A percentile compares a stretch with the other conserved stretches of the same genome.
Evolutionary conservation across 2,113 vertebrate genomes (phyloP).

Genomic region (Zapornia atra): DNA sequence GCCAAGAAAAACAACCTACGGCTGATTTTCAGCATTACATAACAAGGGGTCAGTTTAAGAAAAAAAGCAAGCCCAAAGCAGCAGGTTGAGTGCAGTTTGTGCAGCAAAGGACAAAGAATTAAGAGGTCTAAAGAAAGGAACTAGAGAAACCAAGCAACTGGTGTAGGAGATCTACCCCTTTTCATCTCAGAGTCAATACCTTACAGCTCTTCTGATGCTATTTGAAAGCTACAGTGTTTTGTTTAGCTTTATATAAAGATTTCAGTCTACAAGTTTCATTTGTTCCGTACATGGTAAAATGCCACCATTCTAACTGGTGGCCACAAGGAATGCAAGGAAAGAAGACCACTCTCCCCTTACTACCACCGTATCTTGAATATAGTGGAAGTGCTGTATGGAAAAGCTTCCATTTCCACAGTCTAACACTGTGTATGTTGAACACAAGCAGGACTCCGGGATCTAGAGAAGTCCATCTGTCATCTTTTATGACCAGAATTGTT

Average conservation of each 20-base stretch:
- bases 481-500: background rate
- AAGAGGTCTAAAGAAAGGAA: background rate
- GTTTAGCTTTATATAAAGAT: background rate
- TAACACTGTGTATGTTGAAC: background rate
- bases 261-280: background rate
- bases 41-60: conserved; percentile 65
- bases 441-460: background rate
- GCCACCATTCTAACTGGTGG: background rate
- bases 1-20: conserved; percentile 75
- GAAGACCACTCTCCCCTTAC: background rate
- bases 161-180: background rate
- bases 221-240: background rate
- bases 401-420: background rate
- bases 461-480: background rate
- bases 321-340: background rate
- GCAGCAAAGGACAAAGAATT: conserved; percentile 2
- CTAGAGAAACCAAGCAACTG: background rate
- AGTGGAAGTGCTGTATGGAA: background rate
- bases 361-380: background rate
- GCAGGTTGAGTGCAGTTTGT: conserved; percentile 53
- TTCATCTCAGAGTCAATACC: background rate
- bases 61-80: conserved; percentile 34
- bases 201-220: background rate
- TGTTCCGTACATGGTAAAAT: background rate
- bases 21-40: conserved; percentile 77